Evolutionary conservation across 1,140 invertebrate genomes (phyloP).

Genomic region (Drosophila insularis): DNA sequence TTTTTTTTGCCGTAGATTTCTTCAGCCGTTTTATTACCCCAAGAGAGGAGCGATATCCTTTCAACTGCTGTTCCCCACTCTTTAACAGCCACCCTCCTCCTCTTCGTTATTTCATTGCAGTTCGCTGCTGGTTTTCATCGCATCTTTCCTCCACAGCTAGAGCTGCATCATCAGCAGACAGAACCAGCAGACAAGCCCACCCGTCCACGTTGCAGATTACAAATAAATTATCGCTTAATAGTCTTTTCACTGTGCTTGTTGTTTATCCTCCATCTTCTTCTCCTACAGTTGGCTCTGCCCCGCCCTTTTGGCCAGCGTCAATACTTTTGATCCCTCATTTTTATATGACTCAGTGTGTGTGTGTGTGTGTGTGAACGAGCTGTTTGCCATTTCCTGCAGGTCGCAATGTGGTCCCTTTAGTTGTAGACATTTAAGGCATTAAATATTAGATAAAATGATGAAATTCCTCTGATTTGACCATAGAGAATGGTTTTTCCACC

Average conservation of each 20-base stretch:
- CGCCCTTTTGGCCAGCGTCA: background rate
- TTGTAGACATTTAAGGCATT: background rate
- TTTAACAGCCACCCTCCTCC: background rate
- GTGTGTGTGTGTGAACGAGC: slow-evolving; percentile 4
- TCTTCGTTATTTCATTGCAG: background rate
- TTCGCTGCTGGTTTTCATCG: slow-evolving; percentile 13
- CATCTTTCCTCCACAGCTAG: slow-evolving; percentile 2
- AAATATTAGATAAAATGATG: background rate
- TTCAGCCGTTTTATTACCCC: slow-evolving; percentile 64
- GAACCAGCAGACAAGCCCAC: slow-evolving; percentile 29
- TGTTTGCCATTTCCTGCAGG: slow-evolving; percentile 8
- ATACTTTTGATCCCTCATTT: slow-evolving; percentile 56
- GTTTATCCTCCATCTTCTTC: slow-evolving; percentile 7
- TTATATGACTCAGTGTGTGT: slow-evolving; percentile 36
- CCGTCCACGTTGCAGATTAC: slow-evolving; percentile 70
- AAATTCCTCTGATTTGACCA: background rate
- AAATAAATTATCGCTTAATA: slow-evolving; percentile 81
- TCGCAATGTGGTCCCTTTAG: background rate
- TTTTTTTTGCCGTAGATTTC: slow-evolving; percentile 31
- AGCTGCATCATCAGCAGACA: slow-evolving; percentile 24
- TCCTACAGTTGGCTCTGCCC: background rate
- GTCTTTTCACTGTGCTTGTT: slow-evolving; percentile 58
- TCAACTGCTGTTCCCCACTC: slow-evolving; percentile 20
- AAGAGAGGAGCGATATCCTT: slow-evolving; percentile 51
- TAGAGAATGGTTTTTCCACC: background rate